Conservation (phyloP, 2,113 vertebrate species). For the Corvus cornix region DNA sequence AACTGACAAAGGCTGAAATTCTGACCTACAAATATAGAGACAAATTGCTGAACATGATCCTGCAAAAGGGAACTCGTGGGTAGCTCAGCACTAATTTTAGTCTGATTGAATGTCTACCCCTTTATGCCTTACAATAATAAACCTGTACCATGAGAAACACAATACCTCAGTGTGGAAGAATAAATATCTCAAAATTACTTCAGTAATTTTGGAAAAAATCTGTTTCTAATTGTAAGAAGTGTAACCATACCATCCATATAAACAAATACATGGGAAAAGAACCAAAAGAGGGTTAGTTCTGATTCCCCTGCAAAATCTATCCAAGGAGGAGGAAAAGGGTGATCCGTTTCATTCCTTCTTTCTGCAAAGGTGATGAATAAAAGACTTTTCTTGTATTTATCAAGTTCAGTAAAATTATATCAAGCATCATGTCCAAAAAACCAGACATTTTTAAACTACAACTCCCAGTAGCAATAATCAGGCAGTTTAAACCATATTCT, state of each 20-base stretch:
- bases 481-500: neutral
- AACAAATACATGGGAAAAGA: neutral
- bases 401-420: neutral
- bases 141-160: neutral
- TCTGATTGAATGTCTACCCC: neutral
- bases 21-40: neutral
- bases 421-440: neutral
- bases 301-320: neutral
- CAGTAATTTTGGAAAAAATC: neutral
- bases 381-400: neutral
- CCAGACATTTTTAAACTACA: neutral
- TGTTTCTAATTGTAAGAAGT: neutral
- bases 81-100: neutral
- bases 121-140: neutral
- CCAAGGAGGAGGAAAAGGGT: neutral
- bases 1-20: neutral
- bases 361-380: neutral
- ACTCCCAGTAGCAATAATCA: neutral
- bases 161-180: neutral
- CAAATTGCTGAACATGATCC: neutral
- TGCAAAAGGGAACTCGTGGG: neutral
- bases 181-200: neutral
- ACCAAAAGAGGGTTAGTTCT: neutral
- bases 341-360: neutral
- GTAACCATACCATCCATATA: neutral